A percentile compares a stretch with the other conserved stretches of the same genome.
phyloP scores from a whole-genome alignment of 1,140 invertebrate species.

The Aphelenchoides fujianensis region DNA sequence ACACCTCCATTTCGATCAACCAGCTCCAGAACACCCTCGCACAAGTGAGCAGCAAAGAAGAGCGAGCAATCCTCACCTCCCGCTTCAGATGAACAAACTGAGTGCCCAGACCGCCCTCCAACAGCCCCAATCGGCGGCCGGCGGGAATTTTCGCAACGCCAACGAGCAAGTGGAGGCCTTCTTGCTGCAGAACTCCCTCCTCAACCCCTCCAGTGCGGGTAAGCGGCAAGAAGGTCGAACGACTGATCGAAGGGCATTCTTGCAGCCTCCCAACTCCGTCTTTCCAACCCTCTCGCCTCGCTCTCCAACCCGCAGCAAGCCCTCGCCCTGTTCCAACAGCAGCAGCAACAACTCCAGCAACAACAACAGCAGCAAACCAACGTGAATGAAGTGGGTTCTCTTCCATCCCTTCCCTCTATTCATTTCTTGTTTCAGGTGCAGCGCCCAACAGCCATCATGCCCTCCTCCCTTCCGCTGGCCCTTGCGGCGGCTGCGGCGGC shows the following conservation, averaged over 20 bases:
- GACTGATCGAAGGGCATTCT: neutral
- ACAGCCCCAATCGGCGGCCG: neutral
- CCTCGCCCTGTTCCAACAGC: neutral
- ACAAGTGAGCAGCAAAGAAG: neutral
- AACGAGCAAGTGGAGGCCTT: constrained; percentile 13
- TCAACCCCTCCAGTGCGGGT: neutral
- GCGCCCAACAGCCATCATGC: constrained; percentile 4
- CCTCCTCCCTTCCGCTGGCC: neutral
- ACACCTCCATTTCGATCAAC: constrained; percentile 1
- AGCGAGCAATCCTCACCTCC: too few relatives aligned
- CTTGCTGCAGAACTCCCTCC: constrained; percentile 20
- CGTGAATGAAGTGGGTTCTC: neutral
- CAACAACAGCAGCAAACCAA: constrained; percentile 6
- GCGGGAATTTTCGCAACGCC: neutral
- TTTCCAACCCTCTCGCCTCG: neutral
- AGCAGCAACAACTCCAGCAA: constrained; percentile 1
- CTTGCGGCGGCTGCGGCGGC: neutral
- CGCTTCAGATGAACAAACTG: constrained; percentile 7
- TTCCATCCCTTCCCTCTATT: neutral
- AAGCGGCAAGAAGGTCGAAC: neutral
- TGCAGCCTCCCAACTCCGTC: neutral
- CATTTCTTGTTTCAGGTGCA: neutral
- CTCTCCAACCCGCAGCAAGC: neutral
- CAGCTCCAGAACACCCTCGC: constrained; percentile 11
- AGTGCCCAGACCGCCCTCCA: neutral